These are phyloP conservation scores for Entomobrya multifasciata DNA, from an alignment of 2,888 invertebrate species.

Conservation along the genomic window DNA sequence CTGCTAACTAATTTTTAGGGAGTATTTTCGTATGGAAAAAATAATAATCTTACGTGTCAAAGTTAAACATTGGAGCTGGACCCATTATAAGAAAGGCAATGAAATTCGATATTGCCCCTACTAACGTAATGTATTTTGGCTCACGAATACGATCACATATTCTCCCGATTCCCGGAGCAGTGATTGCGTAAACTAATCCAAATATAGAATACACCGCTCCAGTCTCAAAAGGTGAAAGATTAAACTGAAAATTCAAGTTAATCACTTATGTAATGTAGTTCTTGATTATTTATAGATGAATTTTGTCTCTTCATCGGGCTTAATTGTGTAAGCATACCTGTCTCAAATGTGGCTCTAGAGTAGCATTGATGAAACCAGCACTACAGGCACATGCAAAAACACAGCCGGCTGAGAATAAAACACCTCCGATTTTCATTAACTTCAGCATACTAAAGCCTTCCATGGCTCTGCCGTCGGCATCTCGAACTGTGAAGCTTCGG, in stretches of 20 bases:
- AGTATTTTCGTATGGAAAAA: no score
- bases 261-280: neutral
- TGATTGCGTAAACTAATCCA: constrained; percentile 89
- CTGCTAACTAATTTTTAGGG: no score
- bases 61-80: constrained; percentile 89
- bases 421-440: constrained; percentile 80
- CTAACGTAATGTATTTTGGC: constrained; percentile 87
- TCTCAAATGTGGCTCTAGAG: constrained; percentile 83
- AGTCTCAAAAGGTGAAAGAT: constrained; percentile 86
- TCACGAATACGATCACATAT: constrained; percentile 87
- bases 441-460: constrained; percentile 73
- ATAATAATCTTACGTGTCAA: constrained; percentile 83
- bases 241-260: constrained; percentile 82
- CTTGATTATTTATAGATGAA: no score
- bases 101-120: constrained; percentile 86
- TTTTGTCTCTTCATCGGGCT: neutral
- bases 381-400: constrained; percentile 81
- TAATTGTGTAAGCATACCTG: constrained; percentile 81
- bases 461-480: constrained; percentile 45
- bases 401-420: constrained; percentile 81
- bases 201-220: constrained; percentile 93
- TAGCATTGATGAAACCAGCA: constrained; percentile 84
- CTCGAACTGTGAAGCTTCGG: constrained; percentile 13
- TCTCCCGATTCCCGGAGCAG: constrained; percentile 91
- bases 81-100: constrained; percentile 89